Base-by-base conservation (phyloP, 2,113 vertebrate species). In the Turdus rufiventris region DNA sequence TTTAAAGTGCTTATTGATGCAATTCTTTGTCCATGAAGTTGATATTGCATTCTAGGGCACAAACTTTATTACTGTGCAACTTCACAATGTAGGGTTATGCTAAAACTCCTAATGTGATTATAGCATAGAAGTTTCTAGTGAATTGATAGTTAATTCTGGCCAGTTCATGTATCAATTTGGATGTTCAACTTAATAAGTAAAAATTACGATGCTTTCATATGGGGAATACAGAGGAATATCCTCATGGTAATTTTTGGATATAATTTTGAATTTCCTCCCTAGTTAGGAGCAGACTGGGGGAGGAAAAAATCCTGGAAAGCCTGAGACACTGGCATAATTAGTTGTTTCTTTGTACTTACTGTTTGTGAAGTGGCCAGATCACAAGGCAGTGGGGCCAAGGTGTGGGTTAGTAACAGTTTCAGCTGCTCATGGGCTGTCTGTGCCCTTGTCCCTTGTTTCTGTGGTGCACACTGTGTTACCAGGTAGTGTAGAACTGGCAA, bases 361-460 rank as follows among this genome's bases (percentile, higher is more conserved):
- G 14, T 78, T 83, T 92, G 40, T 66, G 25, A 38, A 80, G 34
- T 53, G n/a, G 33, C 34, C 53, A 40, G 77, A n/a, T 38, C 15
- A 4, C 1, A 0, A 50, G 51, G 13, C 53, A 29, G 51, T 7
- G 18, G 38, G 29, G 8, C 54, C 31, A 36, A 8, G 1, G 40
- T 57, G 43, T 34, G 18, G 58, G 12, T 53, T 10, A 77, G 23
- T 21, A 25, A 8, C 7, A 58, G 20, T 60, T 71, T 72, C 60
- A 66, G 34, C 50, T 63, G 5, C 5, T 51, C 0, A 0, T 45
- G 57, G 42, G 26, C 24, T 33, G 19, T 25, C 20, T 47, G 17
- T 60, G 61, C 61, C 1, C 0, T 28, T 47, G 48, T 26, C 45
- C 17, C 18, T 45, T 63, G 15, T 63, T 91, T 60, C 61, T 48